Conservation (phyloP, 2,113 vertebrate species). For the Daphoenositta chrysoptera region DNA sequence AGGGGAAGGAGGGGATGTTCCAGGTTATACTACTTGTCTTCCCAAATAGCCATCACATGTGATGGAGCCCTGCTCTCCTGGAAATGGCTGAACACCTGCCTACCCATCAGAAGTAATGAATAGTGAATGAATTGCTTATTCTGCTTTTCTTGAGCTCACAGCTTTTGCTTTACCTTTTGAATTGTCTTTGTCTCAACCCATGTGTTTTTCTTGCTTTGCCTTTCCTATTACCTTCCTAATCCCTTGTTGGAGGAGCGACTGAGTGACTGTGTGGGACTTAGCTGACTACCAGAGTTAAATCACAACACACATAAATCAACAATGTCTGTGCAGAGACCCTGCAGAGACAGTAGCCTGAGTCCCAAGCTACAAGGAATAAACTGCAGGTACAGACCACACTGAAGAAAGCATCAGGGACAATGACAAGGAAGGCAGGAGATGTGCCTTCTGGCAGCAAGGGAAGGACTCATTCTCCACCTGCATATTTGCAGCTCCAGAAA, state of each 20-base stretch:
- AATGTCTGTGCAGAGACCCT: not conserved
- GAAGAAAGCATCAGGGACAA: not conserved
- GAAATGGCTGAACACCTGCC: not conserved
- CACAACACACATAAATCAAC: not conserved
- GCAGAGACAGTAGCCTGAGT: not conserved
- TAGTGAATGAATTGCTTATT: not conserved
- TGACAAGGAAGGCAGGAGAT: not conserved
- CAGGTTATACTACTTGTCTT: not conserved
- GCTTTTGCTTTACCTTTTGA: not conserved
- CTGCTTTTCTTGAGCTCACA: not conserved
- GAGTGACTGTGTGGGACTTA: not conserved
- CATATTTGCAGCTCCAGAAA: not conserved
- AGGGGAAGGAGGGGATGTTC: accelerated
- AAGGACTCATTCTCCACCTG: not conserved
- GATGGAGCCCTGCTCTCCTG: not conserved
- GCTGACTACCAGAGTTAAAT: not conserved
- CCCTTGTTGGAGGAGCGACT: accelerated
- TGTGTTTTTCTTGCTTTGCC: not conserved
- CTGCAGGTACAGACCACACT: not conserved
- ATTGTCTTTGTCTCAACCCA: not conserved
- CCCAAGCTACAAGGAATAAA: not conserved
- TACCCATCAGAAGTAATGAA: not conserved
- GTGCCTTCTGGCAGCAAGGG: not conserved
- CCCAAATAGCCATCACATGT: accelerated
- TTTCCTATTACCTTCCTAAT: not conserved